Base-by-base conservation (phyloP, 2,797 vertebrate species). In the Perodicticus potto region DNA sequence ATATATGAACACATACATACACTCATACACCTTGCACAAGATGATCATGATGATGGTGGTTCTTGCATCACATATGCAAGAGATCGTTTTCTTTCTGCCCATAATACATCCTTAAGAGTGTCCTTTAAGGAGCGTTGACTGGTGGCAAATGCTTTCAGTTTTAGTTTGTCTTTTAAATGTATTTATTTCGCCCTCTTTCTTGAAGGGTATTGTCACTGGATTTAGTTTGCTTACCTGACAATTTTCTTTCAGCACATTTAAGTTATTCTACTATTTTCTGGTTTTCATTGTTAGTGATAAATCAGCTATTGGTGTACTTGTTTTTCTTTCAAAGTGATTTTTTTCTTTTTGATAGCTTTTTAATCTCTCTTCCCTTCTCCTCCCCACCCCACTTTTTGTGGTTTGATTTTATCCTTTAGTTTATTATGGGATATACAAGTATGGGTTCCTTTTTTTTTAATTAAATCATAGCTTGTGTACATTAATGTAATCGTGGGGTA, bases 241-340 rank as follows among this genome's bases (percentile, higher is more conserved):
- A 0, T 80, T 76, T 91, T 82, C 61, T 92, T 20, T 57, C 27
- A 34, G 32, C 61, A 53, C 67, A 67, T 76, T 80, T 89, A 76
- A 74, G 57, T 14, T 49, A 49, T 16, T 86, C 87, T 84, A 2
- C 77, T 61, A 1, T 67, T 29, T 59, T 90, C 69, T 49, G 34
- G 74, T 90, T 27, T 43, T 84, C 49, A 19, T 34, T 69, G 63
- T 78, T 91, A 43, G 43, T 59, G 25, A 59, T 69, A 89, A 72
- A 57, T 29, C 80, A 70, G 20, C 59, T 83, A 40, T 77, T 37
- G 12, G 1, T 67, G 23, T 59, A 83, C 29, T 57, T 91, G 49
- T 37, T 78, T 91, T 45, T 74, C 89, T 43, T 74, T 91, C 34
- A 72, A 65, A 90, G 29, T 95, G 55, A 63, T 73, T 82, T 83